Conservation (phyloP, 2,113 vertebrate genomes). For the Fulmarus glacialis region DNA sequence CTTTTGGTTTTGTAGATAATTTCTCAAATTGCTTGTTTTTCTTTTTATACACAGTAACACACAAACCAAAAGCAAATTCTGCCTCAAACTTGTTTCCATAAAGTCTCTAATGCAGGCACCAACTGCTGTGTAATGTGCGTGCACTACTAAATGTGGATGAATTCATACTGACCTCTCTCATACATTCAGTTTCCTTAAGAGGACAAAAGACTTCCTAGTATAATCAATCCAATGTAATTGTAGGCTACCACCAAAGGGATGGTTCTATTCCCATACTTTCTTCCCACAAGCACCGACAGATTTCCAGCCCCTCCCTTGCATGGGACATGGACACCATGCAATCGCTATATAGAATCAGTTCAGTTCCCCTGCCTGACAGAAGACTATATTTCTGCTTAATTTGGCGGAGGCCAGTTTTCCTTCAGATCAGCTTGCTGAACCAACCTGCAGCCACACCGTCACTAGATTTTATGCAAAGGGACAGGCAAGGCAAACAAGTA, state of each 20-base stretch:
- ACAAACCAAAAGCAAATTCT: neutral
- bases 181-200: neutral
- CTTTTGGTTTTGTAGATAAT: neutral
- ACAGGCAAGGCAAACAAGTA: neutral
- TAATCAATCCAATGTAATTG: neutral
- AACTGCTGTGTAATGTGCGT: neutral
- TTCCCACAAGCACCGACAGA: neutral
- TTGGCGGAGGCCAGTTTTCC: neutral
- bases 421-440: neutral
- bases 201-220: neutral
- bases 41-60: neutral
- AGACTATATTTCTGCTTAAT: neutral
- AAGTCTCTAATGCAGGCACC: neutral
- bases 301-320: neutral
- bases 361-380: neutral
- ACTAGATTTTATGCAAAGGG: neutral
- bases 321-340: rapidly evolving
- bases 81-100: neutral
- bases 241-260: neutral
- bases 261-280: neutral
- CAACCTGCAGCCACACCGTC: neutral
- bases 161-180: neutral
- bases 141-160: neutral
- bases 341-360: neutral
- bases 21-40: neutral